Evolutionary conservation across 2,113 vertebrate genomes (phyloP), one percentile per base, ranked within the genome.

Genomic region (Pluvialis apricaria): DNA sequence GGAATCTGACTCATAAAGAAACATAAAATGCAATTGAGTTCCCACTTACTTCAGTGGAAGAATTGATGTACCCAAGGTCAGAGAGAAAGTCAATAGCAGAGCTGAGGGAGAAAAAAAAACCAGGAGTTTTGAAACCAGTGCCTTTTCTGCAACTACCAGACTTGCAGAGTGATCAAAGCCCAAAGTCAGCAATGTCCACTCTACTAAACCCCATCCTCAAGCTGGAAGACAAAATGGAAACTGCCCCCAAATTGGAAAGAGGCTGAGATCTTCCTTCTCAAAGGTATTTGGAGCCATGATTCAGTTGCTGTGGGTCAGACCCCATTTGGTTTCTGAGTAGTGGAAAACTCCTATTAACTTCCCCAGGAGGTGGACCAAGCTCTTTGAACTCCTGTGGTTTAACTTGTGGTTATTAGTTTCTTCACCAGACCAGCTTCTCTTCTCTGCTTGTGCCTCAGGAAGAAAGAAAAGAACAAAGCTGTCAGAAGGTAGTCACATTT

Each of bases 1-100:
- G 83, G 96, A 96, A 95, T 96, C 94, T 97, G 86, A 95, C 84
- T 95, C 94, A 96, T 97, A 94, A 97, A 95, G 92, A 97, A 94
- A 88, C 38, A 70, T 95, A 91, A 97, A 94, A 89, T 87, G 92
- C 94, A 95, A 86, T 96, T 94, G 96, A 96, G 89, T 91, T 97
- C 89, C 86, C 89, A 92, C 91, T 96, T 94, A 87, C 91, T 96
- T 96, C 94, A 80, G 86, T 73, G 77, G 73, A 91, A 89, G 94
- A 96, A 97, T 76, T 94, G 94, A 92, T 87, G 86, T 69, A 58
- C 81, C 86, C 96, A 95, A 97, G 94, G 95, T 95, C 96, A 91
- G 70, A 86, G 66, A 90, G 89, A 97, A 96, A 89, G 91, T 94
- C 95, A 93, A 94, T 76, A 80, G 83, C 15, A 82, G 70, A 95